phyloP scores from a whole-genome alignment of 30 jellyfish, hydroid and myxozoan species.

The Haliclystus octoradiatus region DNA sequence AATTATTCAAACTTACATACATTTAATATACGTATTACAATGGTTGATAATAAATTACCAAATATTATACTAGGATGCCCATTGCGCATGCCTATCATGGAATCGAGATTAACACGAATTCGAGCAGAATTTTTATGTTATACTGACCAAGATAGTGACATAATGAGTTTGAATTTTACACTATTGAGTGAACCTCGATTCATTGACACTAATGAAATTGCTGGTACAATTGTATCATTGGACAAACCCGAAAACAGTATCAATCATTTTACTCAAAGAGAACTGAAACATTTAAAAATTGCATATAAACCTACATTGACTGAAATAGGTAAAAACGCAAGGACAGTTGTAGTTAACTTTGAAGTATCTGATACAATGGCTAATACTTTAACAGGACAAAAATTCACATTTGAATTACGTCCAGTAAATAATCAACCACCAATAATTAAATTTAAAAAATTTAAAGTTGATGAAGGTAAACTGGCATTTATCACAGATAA shows the following conservation, averaged over 20 bases:
- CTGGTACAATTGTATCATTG: constrained; percentile 4
- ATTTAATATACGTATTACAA: constrained; percentile 56
- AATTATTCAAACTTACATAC: constrained; percentile 79
- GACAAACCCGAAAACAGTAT: constrained; percentile 13
- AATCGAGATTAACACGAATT: constrained; percentile 26
- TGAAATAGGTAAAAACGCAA: constrained; percentile 55
- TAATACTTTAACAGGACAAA: constrained; percentile 31
- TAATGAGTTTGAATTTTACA: constrained; percentile 36
- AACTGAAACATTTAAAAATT: constrained; percentile 76
- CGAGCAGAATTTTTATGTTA: constrained; percentile 52
- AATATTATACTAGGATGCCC: constrained; percentile 72
- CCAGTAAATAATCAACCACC: constrained; percentile 90
- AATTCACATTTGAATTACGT: constrained; percentile 44
- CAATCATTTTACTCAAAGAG: constrained; percentile 55
- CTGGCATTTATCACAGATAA: constrained; percentile 26
- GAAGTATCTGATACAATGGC: constrained; percentile 76
- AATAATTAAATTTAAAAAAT: constrained; percentile 23
- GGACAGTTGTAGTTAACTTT: constrained; percentile 48
- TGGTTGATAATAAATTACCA: constrained; percentile 79
- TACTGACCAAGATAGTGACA: constrained; percentile 75
- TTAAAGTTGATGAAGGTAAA: constrained; percentile 67
- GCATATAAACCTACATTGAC: constrained; percentile 56
- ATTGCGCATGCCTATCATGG: constrained; percentile 50
- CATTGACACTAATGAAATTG: background rate
- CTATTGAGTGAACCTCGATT: constrained; percentile 45